Percentiles rank a stretch among this genome's conserved stretches.
Conservation (phyloP, 2,888 invertebrate genomes). For the Timandra comae region DNA sequence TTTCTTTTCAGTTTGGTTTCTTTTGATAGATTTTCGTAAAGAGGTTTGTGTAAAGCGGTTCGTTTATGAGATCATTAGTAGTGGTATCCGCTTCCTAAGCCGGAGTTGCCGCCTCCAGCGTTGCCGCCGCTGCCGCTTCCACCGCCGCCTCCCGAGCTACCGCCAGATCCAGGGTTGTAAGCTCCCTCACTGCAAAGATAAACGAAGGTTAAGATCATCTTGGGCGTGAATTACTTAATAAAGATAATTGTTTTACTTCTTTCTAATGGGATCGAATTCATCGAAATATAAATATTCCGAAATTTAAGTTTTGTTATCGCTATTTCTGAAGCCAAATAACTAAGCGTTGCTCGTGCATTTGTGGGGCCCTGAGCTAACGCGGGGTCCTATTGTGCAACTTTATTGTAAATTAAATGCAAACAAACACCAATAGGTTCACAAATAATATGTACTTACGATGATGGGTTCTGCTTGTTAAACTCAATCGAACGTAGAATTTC, state of each 20-base stretch:
- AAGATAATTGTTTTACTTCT: too few species aligned
- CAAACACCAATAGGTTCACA: conserved; percentile 1
- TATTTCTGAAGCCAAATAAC: too few species aligned
- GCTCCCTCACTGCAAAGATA: conserved; percentile 58
- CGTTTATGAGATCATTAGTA: conserved; percentile 54
- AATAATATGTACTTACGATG: conserved; percentile 46
- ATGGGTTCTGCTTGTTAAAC: conserved; percentile 64
- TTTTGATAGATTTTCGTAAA: too few species aligned
- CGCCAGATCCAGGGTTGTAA: conserved; percentile 45
- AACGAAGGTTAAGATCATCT: too few species aligned
- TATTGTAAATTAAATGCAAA: too few species aligned
- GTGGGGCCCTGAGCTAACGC: too few species aligned
- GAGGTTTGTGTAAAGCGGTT: conserved; percentile 18
- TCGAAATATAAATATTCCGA: too few species aligned
- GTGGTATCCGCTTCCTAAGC: conserved; percentile 47
- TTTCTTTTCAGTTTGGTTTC: too few species aligned
- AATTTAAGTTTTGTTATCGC: too few species aligned
- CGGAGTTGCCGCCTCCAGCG: conserved; percentile 33
- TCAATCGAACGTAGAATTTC: conserved; percentile 73
- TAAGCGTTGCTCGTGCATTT: too few species aligned
- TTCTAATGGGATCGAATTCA: too few species aligned
- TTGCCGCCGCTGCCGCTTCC: conserved; percentile 21
- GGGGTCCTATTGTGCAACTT: too few species aligned
- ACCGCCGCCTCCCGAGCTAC: conserved; percentile 27
- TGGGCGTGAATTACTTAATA: not conserved